phyloP scores from a whole-genome alignment of 1,140 invertebrate genomes.

The Drosophila nigrodunni region DNA sequence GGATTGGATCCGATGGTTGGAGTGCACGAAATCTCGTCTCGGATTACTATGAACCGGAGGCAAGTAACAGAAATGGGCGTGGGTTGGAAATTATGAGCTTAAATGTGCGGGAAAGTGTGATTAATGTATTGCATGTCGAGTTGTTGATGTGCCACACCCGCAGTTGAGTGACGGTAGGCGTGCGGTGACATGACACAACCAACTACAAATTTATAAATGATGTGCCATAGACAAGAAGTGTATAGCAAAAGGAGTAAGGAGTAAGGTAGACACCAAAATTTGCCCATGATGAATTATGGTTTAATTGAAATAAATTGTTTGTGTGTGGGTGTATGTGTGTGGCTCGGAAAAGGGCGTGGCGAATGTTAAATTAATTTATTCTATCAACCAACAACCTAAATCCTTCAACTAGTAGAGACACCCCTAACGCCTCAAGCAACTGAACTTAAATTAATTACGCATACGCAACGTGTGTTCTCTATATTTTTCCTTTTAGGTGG shows the following conservation, averaged over 20 bases:
- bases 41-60: constrained; percentile 94
- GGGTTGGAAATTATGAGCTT: constrained; percentile 63
- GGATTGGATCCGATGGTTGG: constrained; percentile 98
- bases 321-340: constrained; percentile 28
- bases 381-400: not conserved
- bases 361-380: constrained; percentile 62
- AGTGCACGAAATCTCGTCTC: constrained; percentile 94
- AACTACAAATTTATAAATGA: constrained; percentile 71
- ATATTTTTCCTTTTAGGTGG: constrained; percentile 85
- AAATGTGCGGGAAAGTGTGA: constrained; percentile 74
- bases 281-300: constrained; percentile 72
- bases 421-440: constrained; percentile 3
- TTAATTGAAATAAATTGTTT: constrained; percentile 81
- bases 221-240: constrained; percentile 27
- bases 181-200: constrained; percentile 55
- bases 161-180: constrained; percentile 23
- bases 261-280: constrained; percentile 26
- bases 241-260: not conserved
- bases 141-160: constrained; percentile 44
- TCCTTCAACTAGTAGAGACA: not conserved
- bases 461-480: constrained; percentile 51
- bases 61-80: constrained; percentile 55
- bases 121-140: constrained; percentile 57
- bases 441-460: constrained; percentile 58
- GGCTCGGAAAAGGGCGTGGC: constrained; percentile 22